phyloP scores from a whole-genome alignment of 35 echinoderm and acorn worm species.

The Diadema setosum region DNA sequence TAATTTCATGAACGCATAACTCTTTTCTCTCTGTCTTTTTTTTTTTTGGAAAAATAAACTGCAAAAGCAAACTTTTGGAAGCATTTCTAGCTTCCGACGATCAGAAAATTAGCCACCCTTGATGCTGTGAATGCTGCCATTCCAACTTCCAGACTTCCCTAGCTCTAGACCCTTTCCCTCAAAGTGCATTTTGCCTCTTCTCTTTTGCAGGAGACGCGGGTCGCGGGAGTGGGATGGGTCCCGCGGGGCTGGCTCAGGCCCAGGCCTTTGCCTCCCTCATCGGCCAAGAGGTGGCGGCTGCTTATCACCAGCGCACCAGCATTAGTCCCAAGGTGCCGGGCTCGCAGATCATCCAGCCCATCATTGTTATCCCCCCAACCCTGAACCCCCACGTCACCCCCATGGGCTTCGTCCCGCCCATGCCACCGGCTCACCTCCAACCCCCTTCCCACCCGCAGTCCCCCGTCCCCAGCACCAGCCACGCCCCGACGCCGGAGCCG shows the following conservation, averaged over 20 bases:
- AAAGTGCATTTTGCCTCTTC: slow-evolving; percentile 93
- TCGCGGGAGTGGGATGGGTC: neutral
- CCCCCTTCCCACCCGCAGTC: neutral
- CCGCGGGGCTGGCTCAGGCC: slow-evolving; percentile 79
- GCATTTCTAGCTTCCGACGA: too few relatives aligned
- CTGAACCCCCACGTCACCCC: slow-evolving; percentile 22
- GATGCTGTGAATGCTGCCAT: neutral
- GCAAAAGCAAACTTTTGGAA: too few relatives aligned
- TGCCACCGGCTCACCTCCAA: neutral
- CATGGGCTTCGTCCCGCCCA: slow-evolving; percentile 31
- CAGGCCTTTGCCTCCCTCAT: slow-evolving; percentile 95
- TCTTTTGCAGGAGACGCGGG: slow-evolving; percentile 54
- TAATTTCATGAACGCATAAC: too few relatives aligned
- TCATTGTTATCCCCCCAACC: slow-evolving; percentile 88
- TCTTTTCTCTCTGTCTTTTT: too few relatives aligned
- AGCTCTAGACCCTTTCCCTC: neutral
- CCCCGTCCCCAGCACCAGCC: slow-evolving; percentile 15
- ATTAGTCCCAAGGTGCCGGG: slow-evolving; percentile 29
- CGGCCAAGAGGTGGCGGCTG: slow-evolving; percentile 91
- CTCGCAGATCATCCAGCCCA: slow-evolving; percentile 94
- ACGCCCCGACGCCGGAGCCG: slow-evolving; percentile 12
- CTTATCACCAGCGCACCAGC: slow-evolving; percentile 62
- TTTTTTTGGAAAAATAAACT: too few relatives aligned
- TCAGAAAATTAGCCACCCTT: too few relatives aligned
- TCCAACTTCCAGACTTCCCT: neutral